phyloP scores from a whole-genome alignment of 2,888 invertebrate species.

The Bembecia ichneumoniformis region DNA sequence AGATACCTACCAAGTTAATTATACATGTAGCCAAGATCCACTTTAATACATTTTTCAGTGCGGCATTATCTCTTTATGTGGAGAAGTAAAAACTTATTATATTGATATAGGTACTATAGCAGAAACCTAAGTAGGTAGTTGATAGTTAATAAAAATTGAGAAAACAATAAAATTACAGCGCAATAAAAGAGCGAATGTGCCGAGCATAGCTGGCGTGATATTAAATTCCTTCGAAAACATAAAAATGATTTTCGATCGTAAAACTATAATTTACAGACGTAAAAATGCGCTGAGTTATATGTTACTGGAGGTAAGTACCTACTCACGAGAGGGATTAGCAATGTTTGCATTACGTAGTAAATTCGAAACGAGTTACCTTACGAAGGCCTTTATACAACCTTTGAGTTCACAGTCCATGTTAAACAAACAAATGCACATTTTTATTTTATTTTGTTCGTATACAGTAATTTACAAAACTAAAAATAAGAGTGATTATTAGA shows the following conservation, averaged over 20 bases:
- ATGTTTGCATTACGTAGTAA: too few species aligned
- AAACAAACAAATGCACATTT: too few species aligned
- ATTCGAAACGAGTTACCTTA: too few species aligned
- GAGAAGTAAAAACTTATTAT: slow-evolving; percentile 37
- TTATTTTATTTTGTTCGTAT: too few species aligned
- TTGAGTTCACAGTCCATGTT: too few species aligned
- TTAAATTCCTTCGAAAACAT: slow-evolving; percentile 72
- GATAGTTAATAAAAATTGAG: slow-evolving; percentile 73
- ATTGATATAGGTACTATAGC: slow-evolving; percentile 26
- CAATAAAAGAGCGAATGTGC: slow-evolving; percentile 68
- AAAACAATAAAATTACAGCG: slow-evolving; percentile 72
- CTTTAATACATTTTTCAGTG: neutral
- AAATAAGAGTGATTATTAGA: too few species aligned
- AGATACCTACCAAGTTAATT: neutral
- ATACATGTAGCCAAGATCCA: neutral
- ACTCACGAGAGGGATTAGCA: too few species aligned
- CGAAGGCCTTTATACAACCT: too few species aligned
- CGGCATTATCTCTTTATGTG: slow-evolving; percentile 5
- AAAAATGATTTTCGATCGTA: slow-evolving; percentile 73
- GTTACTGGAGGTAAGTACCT: slow-evolving; percentile 29
- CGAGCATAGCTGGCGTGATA: slow-evolving; percentile 67
- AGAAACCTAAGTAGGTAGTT: slow-evolving; percentile 55
- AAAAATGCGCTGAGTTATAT: slow-evolving; percentile 68
- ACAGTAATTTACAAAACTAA: too few species aligned
- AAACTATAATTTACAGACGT: slow-evolving; percentile 74